These are phyloP conservation scores for Petrocephalus schoutedeni DNA, from an alignment of 2,797 vertebrate species.

Conservation along the genomic window DNA sequence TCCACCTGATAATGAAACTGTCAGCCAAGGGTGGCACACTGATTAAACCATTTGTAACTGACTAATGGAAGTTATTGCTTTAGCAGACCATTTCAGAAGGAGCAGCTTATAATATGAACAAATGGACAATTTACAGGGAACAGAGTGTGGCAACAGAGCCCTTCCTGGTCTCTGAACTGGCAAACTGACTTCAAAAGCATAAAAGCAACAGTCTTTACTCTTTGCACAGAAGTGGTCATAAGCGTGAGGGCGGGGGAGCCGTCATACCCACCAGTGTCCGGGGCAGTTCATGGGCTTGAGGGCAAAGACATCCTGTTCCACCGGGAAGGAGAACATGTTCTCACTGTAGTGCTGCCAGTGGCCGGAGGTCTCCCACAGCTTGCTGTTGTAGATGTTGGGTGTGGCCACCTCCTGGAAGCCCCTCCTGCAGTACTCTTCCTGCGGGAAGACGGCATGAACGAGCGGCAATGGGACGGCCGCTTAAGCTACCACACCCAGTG, in stretches of 20 bases:
- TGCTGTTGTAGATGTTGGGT: conserved; percentile 86
- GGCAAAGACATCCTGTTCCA: conserved; percentile 86
- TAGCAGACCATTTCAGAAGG: not conserved
- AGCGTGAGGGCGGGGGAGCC: not conserved
- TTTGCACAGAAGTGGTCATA: not conserved
- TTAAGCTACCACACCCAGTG: not conserved
- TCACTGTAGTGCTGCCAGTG: conserved; percentile 93
- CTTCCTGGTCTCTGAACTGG: not conserved
- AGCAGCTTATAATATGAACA: not conserved
- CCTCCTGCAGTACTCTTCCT: conserved; percentile 81
- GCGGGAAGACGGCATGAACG: not conserved
- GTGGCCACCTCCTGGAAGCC: conserved; percentile 86
- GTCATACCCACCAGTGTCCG: conserved; percentile 78
- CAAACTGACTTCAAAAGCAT: not conserved
- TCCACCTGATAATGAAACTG: not conserved
- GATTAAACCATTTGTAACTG: not conserved
- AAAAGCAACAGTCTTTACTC: not conserved
- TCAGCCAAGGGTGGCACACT: not conserved
- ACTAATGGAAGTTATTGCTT: not conserved
- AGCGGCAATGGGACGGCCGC: no score
- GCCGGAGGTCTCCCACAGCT: conserved; percentile 88
- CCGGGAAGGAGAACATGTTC: conserved; percentile 88
- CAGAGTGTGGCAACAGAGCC: not conserved
- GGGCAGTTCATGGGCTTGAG: conserved; percentile 98
- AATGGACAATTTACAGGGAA: not conserved